These are phyloP conservation scores for Amphibalanus amphitrite DNA, from an alignment of 1,140 invertebrate genomes.

Conservation along the genomic window DNA sequence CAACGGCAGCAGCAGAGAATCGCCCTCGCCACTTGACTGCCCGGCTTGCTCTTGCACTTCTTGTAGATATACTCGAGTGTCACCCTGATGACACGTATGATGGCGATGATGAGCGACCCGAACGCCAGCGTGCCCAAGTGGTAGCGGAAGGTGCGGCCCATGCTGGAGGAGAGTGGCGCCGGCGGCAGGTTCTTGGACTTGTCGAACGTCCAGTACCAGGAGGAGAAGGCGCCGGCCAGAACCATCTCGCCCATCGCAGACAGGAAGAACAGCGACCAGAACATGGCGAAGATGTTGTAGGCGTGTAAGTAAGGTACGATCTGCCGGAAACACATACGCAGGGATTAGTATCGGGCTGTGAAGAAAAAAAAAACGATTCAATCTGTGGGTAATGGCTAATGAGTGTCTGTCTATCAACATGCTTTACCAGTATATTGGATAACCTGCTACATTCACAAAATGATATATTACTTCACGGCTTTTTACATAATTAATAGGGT, in stretches of 20 bases:
- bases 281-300: constrained; percentile 69
- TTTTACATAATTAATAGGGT: too few relatives aligned
- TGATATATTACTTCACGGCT: too few relatives aligned
- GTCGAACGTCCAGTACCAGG: constrained; percentile 86
- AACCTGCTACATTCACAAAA: too few relatives aligned
- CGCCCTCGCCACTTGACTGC: constrained; percentile 37
- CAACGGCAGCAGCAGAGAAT: constrained; percentile 73
- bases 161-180: constrained; percentile 50
- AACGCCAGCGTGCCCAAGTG: constrained; percentile 88
- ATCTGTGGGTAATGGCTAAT: too few relatives aligned
- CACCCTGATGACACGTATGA: constrained; percentile 67
- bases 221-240: constrained; percentile 56
- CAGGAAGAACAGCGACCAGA: constrained; percentile 81
- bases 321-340: not conserved
- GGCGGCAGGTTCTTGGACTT: constrained; percentile 64
- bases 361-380: too few relatives aligned
- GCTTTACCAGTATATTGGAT: too few relatives aligned
- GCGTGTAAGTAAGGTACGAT: constrained; percentile 29
- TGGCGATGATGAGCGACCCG: constrained; percentile 77
- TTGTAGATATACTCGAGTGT: constrained; percentile 68
- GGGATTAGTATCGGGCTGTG: too few relatives aligned
- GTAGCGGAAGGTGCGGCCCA: constrained; percentile 55
- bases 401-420: too few relatives aligned
- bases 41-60: constrained; percentile 51
- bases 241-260: constrained; percentile 80